Evolutionary conservation across 2,888 invertebrate species (phyloP).

Genomic region (Metallyticus violacea): DNA sequence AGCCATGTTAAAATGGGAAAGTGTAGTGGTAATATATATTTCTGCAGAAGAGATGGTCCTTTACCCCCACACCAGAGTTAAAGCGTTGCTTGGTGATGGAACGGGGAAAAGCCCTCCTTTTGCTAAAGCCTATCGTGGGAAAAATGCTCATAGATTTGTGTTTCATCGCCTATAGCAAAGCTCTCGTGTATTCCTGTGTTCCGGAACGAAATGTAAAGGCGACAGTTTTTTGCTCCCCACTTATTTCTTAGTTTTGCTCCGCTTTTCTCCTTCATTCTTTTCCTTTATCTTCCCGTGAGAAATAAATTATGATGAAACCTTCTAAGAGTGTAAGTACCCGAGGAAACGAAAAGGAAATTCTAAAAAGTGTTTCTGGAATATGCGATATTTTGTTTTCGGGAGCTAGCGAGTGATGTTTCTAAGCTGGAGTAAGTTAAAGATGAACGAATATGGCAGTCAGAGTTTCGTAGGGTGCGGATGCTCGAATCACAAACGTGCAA

Average conservation of each 20-base stretch:
- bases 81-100: background rate
- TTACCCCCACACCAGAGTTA: background rate
- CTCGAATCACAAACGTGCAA: too few species aligned
- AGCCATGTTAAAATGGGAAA: slow-evolving; percentile 17
- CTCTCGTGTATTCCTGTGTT: background rate
- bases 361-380: slow-evolving; percentile 19
- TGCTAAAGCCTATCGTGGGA: slow-evolving; percentile 14
- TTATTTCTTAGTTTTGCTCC: background rate
- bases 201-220: slow-evolving; percentile 19
- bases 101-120: background rate
- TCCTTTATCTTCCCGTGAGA: slow-evolving; percentile 16
- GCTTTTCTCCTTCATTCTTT: background rate
- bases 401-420: background rate
- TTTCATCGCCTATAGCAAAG: background rate
- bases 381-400: background rate
- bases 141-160: slow-evolving; percentile 17
- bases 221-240: background rate
- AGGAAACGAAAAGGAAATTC: slow-evolving; percentile 2
- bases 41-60: slow-evolving; percentile 1
- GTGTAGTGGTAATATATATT: slow-evolving; percentile 21
- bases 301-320: slow-evolving; percentile 28
- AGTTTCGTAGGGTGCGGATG: too few species aligned
- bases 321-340: slow-evolving; percentile 5
- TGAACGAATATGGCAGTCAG: too few species aligned
- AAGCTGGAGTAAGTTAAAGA: too few species aligned